Evolutionary conservation across 1,140 invertebrate genomes (phyloP), one percentile per base, ranked within the genome.

Genomic region (Steinernema khuongi): DNA sequence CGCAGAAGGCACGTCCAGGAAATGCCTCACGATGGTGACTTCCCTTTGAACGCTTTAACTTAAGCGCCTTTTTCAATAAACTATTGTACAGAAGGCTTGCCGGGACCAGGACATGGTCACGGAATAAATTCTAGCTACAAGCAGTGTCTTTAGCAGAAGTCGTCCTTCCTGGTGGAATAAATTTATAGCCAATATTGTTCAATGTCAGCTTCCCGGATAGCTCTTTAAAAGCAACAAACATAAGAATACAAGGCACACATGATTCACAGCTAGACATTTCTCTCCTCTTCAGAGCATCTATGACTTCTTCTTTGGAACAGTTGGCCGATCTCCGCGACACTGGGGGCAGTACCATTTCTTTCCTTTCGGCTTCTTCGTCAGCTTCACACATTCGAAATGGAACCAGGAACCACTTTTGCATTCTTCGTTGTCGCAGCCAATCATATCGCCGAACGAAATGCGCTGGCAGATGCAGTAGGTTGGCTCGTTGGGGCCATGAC

Each of bases 301-400:
- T 60, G 4, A 60, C 4, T 11, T 26, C 50, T 60, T 60, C 50
- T 60, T 60, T n/a, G 50, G 50, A 14, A 17, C 11, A 7, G 50
- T 60, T 7, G 50, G 50, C 26, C 50, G 11, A 22, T 60, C 50
- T 4, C 50, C 50, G 11, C 50, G 50, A 26, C 50, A 60, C 14
- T 60, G 4, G 14, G 50, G 50, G 50, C 50, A 60, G 26, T 60
- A 60, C 50, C 50, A 60, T 22, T 60, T 60, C 50, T 60, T 60
- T 7, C 50, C 50, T 22, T 60, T 60, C 22, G 50, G 50, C 22
- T 60, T 60, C 50, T 14, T 60, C 26, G 14, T 60, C 7, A 60
- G 50, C 4, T 60, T 7, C 2, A 60, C 50, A 22, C 50, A 60
- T 22, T 60, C 50, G 26, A 60, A 60, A 22, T 60, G 50, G 50